Percentiles rank a stretch among this genome's conserved stretches.
Evolutionary conservation across 1,140 invertebrate genomes (phyloP).

Genomic region (Chelonus insularis): DNA sequence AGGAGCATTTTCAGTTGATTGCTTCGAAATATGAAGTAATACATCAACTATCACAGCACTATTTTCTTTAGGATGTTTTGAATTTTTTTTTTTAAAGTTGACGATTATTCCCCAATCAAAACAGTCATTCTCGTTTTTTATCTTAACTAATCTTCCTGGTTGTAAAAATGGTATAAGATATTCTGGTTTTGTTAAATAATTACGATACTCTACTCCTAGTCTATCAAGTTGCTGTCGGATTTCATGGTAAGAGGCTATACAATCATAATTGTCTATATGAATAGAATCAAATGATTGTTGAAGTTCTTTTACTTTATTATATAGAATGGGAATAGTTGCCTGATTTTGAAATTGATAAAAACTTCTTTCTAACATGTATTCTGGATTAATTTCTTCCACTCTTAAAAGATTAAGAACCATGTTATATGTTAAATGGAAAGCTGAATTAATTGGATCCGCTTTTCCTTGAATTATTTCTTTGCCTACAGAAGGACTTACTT

Average conservation of each 20-base stretch:
- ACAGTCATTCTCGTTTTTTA: constrained; percentile 82
- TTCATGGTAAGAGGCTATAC: constrained; percentile 82
- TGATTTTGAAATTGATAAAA: constrained; percentile 99
- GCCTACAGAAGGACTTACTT: constrained; percentile 84
- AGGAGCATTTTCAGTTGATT: constrained; percentile 63
- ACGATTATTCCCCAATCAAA: constrained; percentile 97
- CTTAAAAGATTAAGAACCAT: constrained; percentile 97
- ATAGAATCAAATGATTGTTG: constrained; percentile 69
- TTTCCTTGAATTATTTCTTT: constrained; percentile 89
- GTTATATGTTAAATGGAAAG: constrained; percentile 99
- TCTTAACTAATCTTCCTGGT: constrained; percentile 89
- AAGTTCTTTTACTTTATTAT: constrained; percentile 77
- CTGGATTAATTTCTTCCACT: constrained; percentile 99
- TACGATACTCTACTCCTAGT: constrained; percentile 74
- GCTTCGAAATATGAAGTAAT: constrained; percentile 73
- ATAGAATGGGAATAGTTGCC: constrained; percentile 85
- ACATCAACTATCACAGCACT: constrained; percentile 79
- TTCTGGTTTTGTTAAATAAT: constrained; percentile 81
- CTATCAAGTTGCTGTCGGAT: constrained; percentile 80
- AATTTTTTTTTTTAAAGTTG: constrained; percentile 80
- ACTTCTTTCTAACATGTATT: constrained; percentile 98
- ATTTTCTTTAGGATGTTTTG: constrained; percentile 66
- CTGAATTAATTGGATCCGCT: constrained; percentile 96
- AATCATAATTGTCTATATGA: constrained; percentile 73
- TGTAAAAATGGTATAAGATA: constrained; percentile 93